These are phyloP conservation scores for Frankliniella fusca DNA, from an alignment of 2,888 invertebrate species.

Conservation along the genomic window DNA sequence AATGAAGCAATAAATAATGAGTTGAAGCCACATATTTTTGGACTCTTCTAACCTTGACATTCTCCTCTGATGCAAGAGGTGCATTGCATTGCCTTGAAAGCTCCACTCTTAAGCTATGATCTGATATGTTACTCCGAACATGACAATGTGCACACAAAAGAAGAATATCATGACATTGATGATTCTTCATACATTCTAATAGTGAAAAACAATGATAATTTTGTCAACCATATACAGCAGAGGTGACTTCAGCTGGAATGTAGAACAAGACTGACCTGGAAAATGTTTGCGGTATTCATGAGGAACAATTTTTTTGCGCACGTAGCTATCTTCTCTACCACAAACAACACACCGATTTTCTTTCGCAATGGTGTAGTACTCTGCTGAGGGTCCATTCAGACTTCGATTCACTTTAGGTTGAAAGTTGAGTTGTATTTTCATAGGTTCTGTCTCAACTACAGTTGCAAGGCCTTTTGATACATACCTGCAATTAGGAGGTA, in stretches of 20 bases:
- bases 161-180: conserved; percentile 75
- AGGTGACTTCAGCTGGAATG: background rate
- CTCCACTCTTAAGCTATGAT: conserved; percentile 56
- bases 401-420: conserved; percentile 65
- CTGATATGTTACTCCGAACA: conserved; percentile 61
- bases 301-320: conserved; percentile 76
- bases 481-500: conserved; percentile 46
- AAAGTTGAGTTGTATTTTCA: conserved; percentile 67
- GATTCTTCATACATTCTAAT: conserved; percentile 69
- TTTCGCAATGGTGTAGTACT: conserved; percentile 67
- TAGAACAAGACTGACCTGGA: conserved; percentile 52
- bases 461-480: conserved; percentile 50
- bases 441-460: conserved; percentile 52
- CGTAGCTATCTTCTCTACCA: conserved; percentile 61
- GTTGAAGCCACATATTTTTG: background rate
- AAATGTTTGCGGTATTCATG: conserved; percentile 74
- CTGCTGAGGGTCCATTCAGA: conserved; percentile 63
- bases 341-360: conserved; percentile 51
- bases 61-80: conserved; percentile 50
- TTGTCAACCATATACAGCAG: background rate
- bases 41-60: conserved; percentile 38
- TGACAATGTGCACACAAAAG: conserved; percentile 70
- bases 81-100: conserved; percentile 61
- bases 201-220: conserved; percentile 42
- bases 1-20: background rate